Evolutionary conservation across 2,888 invertebrate species (phyloP), one percentile per base, ranked within the genome.

Genomic region (Dryobotodes eremita): DNA sequence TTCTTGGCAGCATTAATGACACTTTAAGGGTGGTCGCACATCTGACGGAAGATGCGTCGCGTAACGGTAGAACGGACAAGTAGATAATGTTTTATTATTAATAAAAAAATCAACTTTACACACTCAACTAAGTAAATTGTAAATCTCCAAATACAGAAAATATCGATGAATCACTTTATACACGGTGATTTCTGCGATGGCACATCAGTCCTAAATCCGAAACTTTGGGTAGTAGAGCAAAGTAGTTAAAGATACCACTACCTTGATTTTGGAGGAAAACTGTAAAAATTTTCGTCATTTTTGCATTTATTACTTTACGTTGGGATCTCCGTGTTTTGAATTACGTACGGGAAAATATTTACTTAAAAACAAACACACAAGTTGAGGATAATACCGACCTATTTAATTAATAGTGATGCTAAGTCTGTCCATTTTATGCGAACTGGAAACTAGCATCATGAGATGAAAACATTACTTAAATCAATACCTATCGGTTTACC

Each of bases 351-450:
- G 77, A 66, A 77, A 83, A 77, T 42, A 55, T 48, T 64, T 36
- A 69, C n/a, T 17, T 26, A 50, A 50, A 5, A 48, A 50, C 42
- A 17, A 79, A 55, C 20, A 23, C 7, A 15, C 26, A 80, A 13
- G 36, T 64, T 80, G 17, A 82, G 82, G 82, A 79, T 20, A 79
- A 74, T 79, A 50, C 17, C 8, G 2, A 80, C 42, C 31, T 61
- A 79, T 79, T 48, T 46, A 68, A 10, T 79, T 26, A 17, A 26
- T 64, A 46, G n/a, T 15, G 2, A 68, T 55, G 36, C 48, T 7
- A 46, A 46, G 23, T 46, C 36, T 2, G 2, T 36, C 8, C 15
- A 69, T 68, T 66, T 20, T 69, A 46, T 70, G 61, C 46, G 70
- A 50, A 77, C 42, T 59, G 20, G 1, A 79, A 69, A 53, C 7